Evolutionary conservation across 2,797 vertebrate genomes (phyloP), one percentile per base, ranked within the genome.

Genomic region (Adrianichthys oophorus): DNA sequence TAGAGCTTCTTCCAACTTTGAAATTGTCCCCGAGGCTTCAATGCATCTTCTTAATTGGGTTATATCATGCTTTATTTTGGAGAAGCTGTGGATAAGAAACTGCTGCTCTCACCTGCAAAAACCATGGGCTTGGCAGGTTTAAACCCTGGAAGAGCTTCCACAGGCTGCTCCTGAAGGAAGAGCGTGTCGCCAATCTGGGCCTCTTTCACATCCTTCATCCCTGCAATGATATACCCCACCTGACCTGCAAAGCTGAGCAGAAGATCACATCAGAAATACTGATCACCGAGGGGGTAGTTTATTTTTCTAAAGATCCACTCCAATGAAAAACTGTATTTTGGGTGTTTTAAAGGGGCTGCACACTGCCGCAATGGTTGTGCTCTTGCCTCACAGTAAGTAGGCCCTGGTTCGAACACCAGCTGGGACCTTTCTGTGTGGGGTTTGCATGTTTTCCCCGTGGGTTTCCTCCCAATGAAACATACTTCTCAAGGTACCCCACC

Each of bases 181-280:
- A 99, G 87, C 0, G 97, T 99, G 86, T 99, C 98, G 76, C 98
- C 97, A 82, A 98, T 94, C 94, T 99, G 97, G 46, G 96, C 96
- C 87, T 99, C 98, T 41, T 95, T 94, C 78, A 98, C 94, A 15
- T 96, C 94, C 87, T 96, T 98, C 96, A 99, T 99, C 62, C 98
- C 98, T 72, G 96, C 93, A 69, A 96, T 85, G 45, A 99, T 65
- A 78, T 96, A 99, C 68, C 98, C 98, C 86, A 99, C 98, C 80
- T 99, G 98, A 58, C 98, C 98, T 53, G 96, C 95, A 78, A 92
- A 95, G 65, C 97, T 99, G 65, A 82, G 90, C 24, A 55, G 32
- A 24, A 18, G 12, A 8, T 3, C 1, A 46, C 3, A 2, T 43
- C 21, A 41, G 48, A 54, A 7, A 63, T 17, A 15, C 8, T 32